Evolutionary conservation across 2,888 invertebrate species (phyloP).

Genomic region (Acanthosepion lycidas): DNA sequence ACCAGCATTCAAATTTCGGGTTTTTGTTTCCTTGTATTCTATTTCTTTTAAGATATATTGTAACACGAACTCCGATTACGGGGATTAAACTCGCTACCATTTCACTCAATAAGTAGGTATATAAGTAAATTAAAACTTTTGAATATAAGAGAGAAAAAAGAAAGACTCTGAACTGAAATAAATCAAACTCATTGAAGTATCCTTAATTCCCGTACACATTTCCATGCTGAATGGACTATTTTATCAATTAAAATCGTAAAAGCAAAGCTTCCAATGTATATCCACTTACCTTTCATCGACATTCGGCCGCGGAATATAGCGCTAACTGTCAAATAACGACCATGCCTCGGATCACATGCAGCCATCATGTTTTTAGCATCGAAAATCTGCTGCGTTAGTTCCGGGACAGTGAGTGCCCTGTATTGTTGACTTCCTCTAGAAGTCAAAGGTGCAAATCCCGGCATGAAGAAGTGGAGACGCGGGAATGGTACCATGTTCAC

Average conservation of each 20-base stretch:
- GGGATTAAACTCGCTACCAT: no score
- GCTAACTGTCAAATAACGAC: conserved; percentile 78
- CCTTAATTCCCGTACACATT: no score
- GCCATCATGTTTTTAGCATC: conserved; percentile 99
- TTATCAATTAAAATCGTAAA: no score
- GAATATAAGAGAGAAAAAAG: no score
- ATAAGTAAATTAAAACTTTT: background rate
- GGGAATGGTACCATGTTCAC: conserved; percentile 74
- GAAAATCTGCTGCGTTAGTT: conserved; percentile 81
- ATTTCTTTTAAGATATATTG: no score
- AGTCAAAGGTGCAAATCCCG: conserved; percentile 74
- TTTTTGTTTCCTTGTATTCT: no score
- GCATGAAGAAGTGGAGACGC: conserved; percentile 75
- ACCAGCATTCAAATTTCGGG: no score
- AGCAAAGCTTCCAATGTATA: background rate
- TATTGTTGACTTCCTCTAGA: conserved; percentile 73
- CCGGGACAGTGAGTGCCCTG: conserved; percentile 70
- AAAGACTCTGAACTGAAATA: no score
- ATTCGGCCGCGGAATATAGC: conserved; percentile 73
- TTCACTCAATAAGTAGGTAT: background rate
- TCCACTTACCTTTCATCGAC: conserved; percentile 70
- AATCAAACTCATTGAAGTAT: no score
- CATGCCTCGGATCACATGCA: conserved; percentile 93
- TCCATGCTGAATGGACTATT: no score
- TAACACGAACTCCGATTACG: no score